Conservation (phyloP, 2,113 vertebrate genomes). For the Tretioscincus oriximinensis region DNA sequence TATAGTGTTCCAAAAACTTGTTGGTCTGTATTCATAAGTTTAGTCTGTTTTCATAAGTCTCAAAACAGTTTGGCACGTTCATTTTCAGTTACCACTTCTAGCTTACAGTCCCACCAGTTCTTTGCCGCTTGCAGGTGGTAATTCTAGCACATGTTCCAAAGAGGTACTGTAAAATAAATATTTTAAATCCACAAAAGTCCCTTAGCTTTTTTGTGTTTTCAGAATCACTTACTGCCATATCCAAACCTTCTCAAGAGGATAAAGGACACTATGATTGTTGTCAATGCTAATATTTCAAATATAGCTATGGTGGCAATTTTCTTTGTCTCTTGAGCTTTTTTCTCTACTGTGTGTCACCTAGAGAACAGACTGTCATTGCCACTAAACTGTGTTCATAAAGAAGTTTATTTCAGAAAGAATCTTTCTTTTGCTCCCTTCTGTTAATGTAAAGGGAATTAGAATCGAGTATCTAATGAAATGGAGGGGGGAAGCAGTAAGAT, state of each 20-base stretch:
- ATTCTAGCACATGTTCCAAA: too few relatives aligned
- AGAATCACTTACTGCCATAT: conserved; percentile 18
- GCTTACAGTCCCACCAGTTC: too few relatives aligned
- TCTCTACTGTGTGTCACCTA: conserved; percentile 2
- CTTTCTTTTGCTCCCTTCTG: neutral
- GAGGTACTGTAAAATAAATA: conserved; percentile 20
- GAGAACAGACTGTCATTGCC: conserved; percentile 7
- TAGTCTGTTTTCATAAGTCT: too few relatives aligned
- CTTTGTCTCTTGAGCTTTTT: neutral
- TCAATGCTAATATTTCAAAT: neutral
- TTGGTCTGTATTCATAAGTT: too few relatives aligned
- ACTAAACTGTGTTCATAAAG: neutral
- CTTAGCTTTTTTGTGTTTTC: conserved; percentile 4
- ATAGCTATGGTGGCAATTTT: neutral
- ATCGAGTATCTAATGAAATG: neutral
- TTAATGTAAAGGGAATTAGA: neutral
- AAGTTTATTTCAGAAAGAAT: neutral
- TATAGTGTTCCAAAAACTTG: too few relatives aligned
- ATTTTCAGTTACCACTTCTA: too few relatives aligned
- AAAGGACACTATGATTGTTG: neutral
- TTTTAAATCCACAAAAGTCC: conserved; percentile 6
- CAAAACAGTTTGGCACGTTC: too few relatives aligned
- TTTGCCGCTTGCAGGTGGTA: too few relatives aligned
- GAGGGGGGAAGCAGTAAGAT: neutral
- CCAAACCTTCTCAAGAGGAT: neutral